Base-by-base conservation (phyloP, 2,113 vertebrate species). In the Oryzias woworae region DNA sequence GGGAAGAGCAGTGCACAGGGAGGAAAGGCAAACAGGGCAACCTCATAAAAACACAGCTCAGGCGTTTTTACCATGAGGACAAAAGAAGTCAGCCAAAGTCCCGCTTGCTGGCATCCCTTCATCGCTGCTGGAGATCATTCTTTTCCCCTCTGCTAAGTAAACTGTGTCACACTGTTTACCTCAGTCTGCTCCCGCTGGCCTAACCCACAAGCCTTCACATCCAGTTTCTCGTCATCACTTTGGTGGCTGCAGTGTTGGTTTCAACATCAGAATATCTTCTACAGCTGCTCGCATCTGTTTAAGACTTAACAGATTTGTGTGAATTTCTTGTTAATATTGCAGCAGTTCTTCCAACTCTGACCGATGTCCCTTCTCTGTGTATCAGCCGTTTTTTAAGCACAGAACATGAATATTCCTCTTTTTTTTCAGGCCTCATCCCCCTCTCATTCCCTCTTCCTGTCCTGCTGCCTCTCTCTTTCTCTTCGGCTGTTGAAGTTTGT, bases 401-500 rank as follows among this genome's bases (percentile, higher is more conserved):
- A 51, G 53, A 73, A 77, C 62, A 58, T 70, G 15, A 74, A 68
- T 79, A 57, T 81, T 74, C 42, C n/a, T 42, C 3, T 28, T 49
- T 67, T 70, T 67, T 70, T 75, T 73, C 65, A 59, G 54, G 57
- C 69, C 58, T 81, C 63, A 71, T 84, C 68, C 76, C 78, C 78
- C 65, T 70, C 66, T 56, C 54, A 78, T 76, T 71, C 57, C 68
- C 83, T 57, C 85, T 86, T 85, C 85, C 87, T 84, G 84, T 86
- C 82, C 66, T 77, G 3, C 67, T 83, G 72, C 57, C 83, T 83
- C 71, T 24, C 69, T 81, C 86, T 82, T 75, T 90, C 77, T 78
- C 77, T 86, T 61, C 78, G 77, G 53, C 80, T 57, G 77, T n/a
- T 82, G 53, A 44, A 75, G 87, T 88, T 89, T 87, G 88, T 90